Evolutionary conservation across 2,113 vertebrate species (phyloP), one percentile per base, ranked within the genome.

Genomic region (Anser brachyrhynchus): DNA sequence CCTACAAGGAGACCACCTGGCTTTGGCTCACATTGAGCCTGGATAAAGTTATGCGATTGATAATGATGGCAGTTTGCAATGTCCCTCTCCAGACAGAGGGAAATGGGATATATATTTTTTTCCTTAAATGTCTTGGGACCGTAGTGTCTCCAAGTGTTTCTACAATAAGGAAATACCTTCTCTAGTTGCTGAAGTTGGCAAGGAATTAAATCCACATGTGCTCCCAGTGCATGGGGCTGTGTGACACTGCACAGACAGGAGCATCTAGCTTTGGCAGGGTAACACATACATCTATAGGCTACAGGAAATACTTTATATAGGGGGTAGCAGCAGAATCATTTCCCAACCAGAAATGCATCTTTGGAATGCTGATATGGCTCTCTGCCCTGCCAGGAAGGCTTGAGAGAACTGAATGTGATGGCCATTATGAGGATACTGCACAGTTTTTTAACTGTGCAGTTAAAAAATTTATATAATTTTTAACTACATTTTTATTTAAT

Each of bases 381-480:
- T 0, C 28, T 91, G 89, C 62, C 23, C 12, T 31, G 22, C 28
- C 5, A 5, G 77, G 35, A 52, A 0, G 2, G 33, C 4, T 25
- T 61, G 57, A 44, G 26, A 58, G 49, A 62, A 25, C 54, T 22
- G 28, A 49, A 16, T 21, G 29, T 23, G 57, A 72, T 5, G n/a
- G 73, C 12, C 35, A 21, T 4, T 41, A 28, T 3, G 21, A 82
- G 12, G 55, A 41, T 64, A 87, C 25, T 17, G 35, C 52, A 17
- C 4, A 23, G 19, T 3, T 65, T 57, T 61, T 16, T 46, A 49
- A 49, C 46, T 49, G 46, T 49, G 46, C 46, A 49, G 46, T 49
- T 49, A 49, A 21, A 21, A 49, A 49, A 49, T 49, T 11, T 49
- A 49, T 49, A 6, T 49, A 22, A 49, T 49, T 49, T 22, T 49